Evolutionary conservation across 2,113 vertebrate genomes (phyloP).

Genomic region (Xyliphius kryptos): DNA sequence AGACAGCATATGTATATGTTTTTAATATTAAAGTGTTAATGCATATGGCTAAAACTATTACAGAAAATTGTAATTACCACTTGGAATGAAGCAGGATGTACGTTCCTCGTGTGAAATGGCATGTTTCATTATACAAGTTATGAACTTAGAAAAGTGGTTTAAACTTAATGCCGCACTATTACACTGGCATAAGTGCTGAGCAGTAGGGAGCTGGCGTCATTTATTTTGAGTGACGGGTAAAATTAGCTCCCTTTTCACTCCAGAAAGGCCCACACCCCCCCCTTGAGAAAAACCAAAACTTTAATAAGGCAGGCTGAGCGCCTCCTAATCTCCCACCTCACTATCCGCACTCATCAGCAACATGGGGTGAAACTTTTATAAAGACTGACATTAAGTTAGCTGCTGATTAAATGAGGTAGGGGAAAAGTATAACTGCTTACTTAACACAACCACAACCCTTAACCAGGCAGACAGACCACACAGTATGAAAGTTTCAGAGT

Average conservation of each 20-base stretch:
- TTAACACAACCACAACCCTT: conserved; percentile 31
- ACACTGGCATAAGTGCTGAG: conserved; percentile 28
- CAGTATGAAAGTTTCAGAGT: conserved; percentile 28
- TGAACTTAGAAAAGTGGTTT: conserved; percentile 37
- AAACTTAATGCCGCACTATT: conserved; percentile 26
- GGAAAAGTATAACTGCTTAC: conserved; percentile 32
- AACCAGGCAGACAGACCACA: conserved; percentile 44
- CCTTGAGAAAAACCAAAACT: conserved; percentile 42
- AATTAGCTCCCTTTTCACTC: conserved; percentile 36
- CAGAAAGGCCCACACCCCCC: conserved; percentile 4
- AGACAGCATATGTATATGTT: too few species aligned
- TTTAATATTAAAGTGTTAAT: too few species aligned
- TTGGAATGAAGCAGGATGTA: too few species aligned
- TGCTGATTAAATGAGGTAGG: conserved; percentile 27
- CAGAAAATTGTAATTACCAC: too few species aligned
- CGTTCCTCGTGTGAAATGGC: conserved; percentile 13
- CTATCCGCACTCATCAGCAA: conserved; percentile 24
- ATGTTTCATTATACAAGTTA: conserved; percentile 36
- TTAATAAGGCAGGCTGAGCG: conserved; percentile 38
- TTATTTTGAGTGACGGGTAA: conserved; percentile 41
- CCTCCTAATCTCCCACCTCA: conserved; percentile 31
- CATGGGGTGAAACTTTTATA: conserved; percentile 20
- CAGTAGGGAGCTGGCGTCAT: conserved; percentile 37
- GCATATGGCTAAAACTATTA: too few species aligned
- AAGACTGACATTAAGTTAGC: conserved; percentile 26